phyloP scores from a whole-genome alignment of 2,797 vertebrate species.

The Monodelphis domestica region DNA sequence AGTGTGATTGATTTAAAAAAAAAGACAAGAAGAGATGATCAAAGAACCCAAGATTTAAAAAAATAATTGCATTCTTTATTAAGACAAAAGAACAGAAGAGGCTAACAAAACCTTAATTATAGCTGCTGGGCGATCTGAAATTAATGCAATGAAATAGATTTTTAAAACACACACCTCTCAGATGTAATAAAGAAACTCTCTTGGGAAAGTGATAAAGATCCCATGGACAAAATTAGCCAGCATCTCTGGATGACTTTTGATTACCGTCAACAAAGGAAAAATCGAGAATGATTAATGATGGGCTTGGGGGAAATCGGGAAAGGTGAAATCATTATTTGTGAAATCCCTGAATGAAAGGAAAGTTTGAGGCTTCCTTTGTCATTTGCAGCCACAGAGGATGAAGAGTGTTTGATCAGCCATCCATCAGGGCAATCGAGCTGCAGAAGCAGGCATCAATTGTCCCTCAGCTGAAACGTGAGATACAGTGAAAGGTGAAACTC shows the following conservation, averaged over 20 bases:
- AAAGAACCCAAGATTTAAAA: constrained; percentile 64
- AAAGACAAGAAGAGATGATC: constrained; percentile 70
- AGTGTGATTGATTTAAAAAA: constrained; percentile 52
- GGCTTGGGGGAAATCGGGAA: constrained; percentile 70
- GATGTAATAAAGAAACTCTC: constrained; percentile 50
- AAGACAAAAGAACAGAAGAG: constrained; percentile 58
- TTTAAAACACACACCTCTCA: neutral
- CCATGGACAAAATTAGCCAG: constrained; percentile 53
- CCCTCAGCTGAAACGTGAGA: constrained; percentile 60
- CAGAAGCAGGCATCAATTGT: constrained; percentile 62
- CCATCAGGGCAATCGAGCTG: constrained; percentile 72
- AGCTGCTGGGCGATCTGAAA: constrained; percentile 54
- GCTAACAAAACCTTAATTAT: constrained; percentile 45
- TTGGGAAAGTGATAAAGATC: constrained; percentile 13
- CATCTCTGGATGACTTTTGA: constrained; percentile 44
- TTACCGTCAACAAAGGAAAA: constrained; percentile 29
- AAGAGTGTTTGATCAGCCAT: constrained; percentile 66
- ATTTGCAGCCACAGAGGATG: constrained; percentile 55
- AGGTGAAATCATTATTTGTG: constrained; percentile 19
- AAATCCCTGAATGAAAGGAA: constrained; percentile 64
- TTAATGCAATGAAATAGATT: constrained; percentile 42
- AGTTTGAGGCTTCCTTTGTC: constrained; percentile 50
- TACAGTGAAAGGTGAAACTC: constrained; percentile 48
- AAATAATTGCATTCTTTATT: constrained; percentile 51
- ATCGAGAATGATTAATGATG: neutral